Evolutionary conservation across 2,113 vertebrate genomes (phyloP).

Genomic region (Noturus placidus): DNA sequence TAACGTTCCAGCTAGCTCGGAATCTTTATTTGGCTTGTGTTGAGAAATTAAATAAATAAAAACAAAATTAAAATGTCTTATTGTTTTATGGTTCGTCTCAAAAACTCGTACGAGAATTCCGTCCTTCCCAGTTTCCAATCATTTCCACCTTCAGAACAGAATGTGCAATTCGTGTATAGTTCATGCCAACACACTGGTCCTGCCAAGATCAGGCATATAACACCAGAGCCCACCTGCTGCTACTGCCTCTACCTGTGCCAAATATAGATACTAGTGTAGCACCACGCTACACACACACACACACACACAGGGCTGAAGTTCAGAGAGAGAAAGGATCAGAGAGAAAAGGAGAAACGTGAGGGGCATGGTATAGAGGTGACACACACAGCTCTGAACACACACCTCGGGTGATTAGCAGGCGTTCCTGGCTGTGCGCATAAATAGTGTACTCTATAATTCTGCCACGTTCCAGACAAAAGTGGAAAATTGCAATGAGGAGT

Average conservation of each 20-base stretch:
- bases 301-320: constrained; percentile 10
- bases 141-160: constrained; percentile 22
- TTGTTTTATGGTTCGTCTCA: background rate
- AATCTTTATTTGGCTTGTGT: background rate
- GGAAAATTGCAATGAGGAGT: constrained; percentile 37
- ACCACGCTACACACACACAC: background rate
- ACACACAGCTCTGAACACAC: background rate
- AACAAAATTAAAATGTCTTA: background rate
- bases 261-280: constrained; percentile 9
- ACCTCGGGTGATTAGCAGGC: constrained; percentile 19
- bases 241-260: constrained; percentile 24
- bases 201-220: constrained; percentile 19
- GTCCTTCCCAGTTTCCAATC: background rate
- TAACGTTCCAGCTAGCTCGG: background rate
- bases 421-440: background rate
- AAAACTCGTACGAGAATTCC: background rate
- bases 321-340: constrained; percentile 11
- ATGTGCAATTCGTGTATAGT: background rate
- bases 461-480: constrained; percentile 12
- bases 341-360: background rate
- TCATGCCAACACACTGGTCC: constrained; percentile 12
- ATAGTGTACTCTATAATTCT: background rate
- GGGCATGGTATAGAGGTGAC: constrained; percentile 6
- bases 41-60: background rate
- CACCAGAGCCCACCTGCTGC: constrained; percentile 27